Conservation (phyloP, 2,113 vertebrate genomes). For the Quiscalus mexicanus region DNA sequence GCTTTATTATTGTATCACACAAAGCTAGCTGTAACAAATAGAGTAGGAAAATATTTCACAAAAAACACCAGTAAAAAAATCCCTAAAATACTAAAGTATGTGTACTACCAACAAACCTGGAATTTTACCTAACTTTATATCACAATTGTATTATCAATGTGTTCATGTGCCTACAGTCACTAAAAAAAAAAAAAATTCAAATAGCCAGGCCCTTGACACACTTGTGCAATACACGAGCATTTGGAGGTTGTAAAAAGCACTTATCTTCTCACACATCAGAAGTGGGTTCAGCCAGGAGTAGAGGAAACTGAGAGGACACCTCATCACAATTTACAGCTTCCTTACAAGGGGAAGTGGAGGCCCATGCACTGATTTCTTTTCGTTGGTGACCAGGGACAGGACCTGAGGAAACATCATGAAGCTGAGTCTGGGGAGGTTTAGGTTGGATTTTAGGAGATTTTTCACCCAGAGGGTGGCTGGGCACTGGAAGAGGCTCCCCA, state of each 20-base stretch:
- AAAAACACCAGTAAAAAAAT: background rate
- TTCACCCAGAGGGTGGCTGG: background rate
- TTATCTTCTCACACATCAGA: background rate
- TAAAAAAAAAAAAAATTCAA: background rate
- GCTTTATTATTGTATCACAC: background rate
- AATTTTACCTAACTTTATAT: background rate
- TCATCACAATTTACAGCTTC: background rate
- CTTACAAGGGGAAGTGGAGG: background rate
- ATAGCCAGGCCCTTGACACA: background rate
- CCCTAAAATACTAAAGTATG: fast-evolving
- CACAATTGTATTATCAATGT: background rate
- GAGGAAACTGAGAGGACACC: background rate
- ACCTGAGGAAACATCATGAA: background rate
- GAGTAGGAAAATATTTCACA: background rate
- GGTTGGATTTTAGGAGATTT: background rate
- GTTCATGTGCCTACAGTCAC: fast-evolving
- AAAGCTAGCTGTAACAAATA: background rate
- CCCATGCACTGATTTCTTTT: background rate
- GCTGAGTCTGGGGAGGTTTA: background rate
- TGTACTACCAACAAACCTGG: background rate
- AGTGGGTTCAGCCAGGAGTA: background rate
- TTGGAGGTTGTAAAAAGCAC: background rate
- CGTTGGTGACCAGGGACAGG: background rate
- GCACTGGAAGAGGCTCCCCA: background rate
- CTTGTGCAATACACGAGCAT: background rate